Evolutionary conservation across 2,888 invertebrate genomes (phyloP).

Genomic region (Myathropa florea): DNA sequence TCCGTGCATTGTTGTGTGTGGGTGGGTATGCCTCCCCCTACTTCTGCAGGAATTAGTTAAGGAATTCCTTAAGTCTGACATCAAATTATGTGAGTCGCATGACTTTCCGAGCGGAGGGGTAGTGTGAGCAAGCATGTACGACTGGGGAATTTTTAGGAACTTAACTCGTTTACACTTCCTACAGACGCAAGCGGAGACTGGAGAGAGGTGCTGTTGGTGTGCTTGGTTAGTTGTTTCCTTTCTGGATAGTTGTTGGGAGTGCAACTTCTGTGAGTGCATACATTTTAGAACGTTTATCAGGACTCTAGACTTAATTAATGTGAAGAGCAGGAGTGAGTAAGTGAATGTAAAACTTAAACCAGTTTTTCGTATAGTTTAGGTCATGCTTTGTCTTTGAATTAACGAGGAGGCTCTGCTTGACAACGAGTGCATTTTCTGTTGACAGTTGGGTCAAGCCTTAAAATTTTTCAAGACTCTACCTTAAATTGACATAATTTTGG

Average conservation of each 20-base stretch:
- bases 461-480: no score
- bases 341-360: background rate
- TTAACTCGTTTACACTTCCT: background rate
- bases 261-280: background rate
- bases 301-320: background rate
- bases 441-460: no score
- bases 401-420: no score
- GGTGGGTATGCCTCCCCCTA: background rate
- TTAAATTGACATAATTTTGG: no score
- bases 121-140: background rate
- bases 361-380: background rate
- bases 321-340: background rate
- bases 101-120: background rate
- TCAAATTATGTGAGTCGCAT: slow-evolving; percentile 7
- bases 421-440: no score
- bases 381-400: background rate
- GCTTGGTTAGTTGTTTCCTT: background rate
- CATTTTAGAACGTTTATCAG: background rate
- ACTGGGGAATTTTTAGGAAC: background rate
- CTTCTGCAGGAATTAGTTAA: slow-evolving; percentile 17
- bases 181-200: background rate
- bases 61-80: slow-evolving; percentile 35
- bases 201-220: background rate
- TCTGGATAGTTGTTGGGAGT: background rate
- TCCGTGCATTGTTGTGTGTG: background rate